phyloP scores from a whole-genome alignment of 2,797 vertebrate species.

The Sebastes iracundus region DNA sequence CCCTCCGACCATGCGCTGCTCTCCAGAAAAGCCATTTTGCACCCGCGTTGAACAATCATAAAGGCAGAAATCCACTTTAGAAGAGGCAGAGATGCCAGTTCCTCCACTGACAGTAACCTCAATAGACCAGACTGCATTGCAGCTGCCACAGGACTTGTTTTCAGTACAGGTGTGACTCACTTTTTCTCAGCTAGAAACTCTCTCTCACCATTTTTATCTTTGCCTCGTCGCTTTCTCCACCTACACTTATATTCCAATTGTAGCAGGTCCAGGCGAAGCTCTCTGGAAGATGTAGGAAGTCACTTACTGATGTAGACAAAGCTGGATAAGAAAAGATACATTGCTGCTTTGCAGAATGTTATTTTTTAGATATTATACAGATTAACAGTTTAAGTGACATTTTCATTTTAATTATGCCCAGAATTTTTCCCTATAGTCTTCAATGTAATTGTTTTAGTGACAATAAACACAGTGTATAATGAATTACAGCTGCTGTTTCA shows the following conservation, averaged over 20 bases:
- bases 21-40: constrained; percentile 33
- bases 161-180: constrained; percentile 37
- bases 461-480: neutral
- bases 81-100: constrained; percentile 10
- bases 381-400: neutral
- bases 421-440: neutral
- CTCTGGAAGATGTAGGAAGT: neutral
- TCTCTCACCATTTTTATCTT: constrained; percentile 12
- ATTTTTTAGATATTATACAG: neutral
- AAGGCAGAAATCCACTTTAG: constrained; percentile 20
- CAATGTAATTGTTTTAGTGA: neutral
- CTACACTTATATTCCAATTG: constrained; percentile 11
- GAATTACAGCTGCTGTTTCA: neutral
- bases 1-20: constrained; percentile 10
- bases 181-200: constrained; percentile 18
- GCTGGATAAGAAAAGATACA: neutral
- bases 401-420: neutral
- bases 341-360: neutral
- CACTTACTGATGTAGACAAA: neutral
- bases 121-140: constrained; percentile 23
- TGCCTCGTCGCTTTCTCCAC: neutral
- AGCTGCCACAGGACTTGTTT: constrained; percentile 13
- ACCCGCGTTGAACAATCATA: constrained; percentile 13
- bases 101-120: constrained; percentile 24
- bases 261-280: neutral